Base-by-base conservation (phyloP, 2,888 invertebrate genomes). In the Lottia scabra region DNA sequence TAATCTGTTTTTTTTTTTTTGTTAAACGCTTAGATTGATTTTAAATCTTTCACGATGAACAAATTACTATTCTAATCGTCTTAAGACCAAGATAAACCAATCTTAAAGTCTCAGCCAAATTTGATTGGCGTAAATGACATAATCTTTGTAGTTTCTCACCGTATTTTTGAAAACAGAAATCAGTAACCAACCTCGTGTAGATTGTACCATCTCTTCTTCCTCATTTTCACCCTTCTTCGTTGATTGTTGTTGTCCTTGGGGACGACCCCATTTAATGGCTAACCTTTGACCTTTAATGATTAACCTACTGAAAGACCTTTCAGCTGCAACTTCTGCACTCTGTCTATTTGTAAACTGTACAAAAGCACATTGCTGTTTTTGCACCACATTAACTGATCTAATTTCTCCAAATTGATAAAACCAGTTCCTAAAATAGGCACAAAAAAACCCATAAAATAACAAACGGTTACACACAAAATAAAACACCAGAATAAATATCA, bases 341-440 rank as follows among this genome's bases (percentile, higher is more conserved):
- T 92, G 91, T 71, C 99, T 92, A 8, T 94, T 94, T 0, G 98
- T 98, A 89, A 96, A 99, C 87, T 98, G 98, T 2, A 99, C 95
- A 89, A 99, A 99, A 0, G 98, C 97, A 91, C 99, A 99, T 79
- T 91, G 91, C 82, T 99, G 98, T 79, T 96, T 93, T 0, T 95
- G 94, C 12, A 99, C 96, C 82, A 99, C 91, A 13, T 97, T 97
- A 26, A 99, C 93, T 0, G 95, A 95, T 81, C 99, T 93, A 75
- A 99, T 97, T 90, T 99, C 99, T 19, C 99, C 99, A 90, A 95
- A 99, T 89, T 99, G 99, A 90, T 99, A 99, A 90, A 99, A 99
- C 86, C 98, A 95, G 87, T 98, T 97, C 78, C 96, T 94, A 79
- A 70, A 30, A 30, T 4, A 30, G 5, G 30, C 30, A 30, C 2